Base-by-base conservation (phyloP, 1,140 invertebrate genomes). In the Tetranychus urticae region DNA sequence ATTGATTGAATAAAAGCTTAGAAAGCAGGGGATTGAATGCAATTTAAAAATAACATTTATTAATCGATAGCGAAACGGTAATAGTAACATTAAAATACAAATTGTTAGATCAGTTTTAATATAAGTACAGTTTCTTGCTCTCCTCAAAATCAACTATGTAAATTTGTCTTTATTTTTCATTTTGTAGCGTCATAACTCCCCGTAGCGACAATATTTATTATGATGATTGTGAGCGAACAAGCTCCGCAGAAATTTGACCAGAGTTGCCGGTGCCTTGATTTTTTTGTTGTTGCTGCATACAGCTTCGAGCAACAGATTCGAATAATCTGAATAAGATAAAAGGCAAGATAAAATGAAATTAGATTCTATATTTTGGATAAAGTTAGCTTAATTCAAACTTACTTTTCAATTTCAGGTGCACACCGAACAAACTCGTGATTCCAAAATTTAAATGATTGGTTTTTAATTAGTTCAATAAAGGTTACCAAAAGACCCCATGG, bases 361-460 rank as follows among this genome's bases (percentile, higher is more conserved):
- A 23, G 23, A 23, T 23, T 23, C 23, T 23, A 23, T 23, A 23
- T 23, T 7, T 46, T 46, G 45, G 45, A 14, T 10, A 46, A 14
- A 46, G 14, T 35, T 12, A 13, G 5, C 31, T 12, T 3, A 37
- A 6, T 34, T 39, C 23, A 14, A 59, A 78, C 80, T 79, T 75
- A 90, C 86, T 96, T 97, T 76, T 94, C 89, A 70, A 97, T 96
- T 76, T 99, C 94, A 8, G 92, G 91, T 36, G 93, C 92, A 76
- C 93, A 98, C 70, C 92, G 87, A 0, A 98, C 93, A 77, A 99
- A 99, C 66, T 98, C 92, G 70, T 98, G 92, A 59, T 83, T 82
- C 93, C 93, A 98, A 74, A 99, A 98, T 73, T 96, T 94, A 76
- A 96, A 99, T n/a, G 82, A 83, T 12, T 88, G 88, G 76, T 98